Percentiles rank a stretch among this genome's conserved stretches.
These are phyloP conservation scores for Epinephelus moara DNA, from an alignment of 2,113 vertebrate species.

Conservation along the genomic window DNA sequence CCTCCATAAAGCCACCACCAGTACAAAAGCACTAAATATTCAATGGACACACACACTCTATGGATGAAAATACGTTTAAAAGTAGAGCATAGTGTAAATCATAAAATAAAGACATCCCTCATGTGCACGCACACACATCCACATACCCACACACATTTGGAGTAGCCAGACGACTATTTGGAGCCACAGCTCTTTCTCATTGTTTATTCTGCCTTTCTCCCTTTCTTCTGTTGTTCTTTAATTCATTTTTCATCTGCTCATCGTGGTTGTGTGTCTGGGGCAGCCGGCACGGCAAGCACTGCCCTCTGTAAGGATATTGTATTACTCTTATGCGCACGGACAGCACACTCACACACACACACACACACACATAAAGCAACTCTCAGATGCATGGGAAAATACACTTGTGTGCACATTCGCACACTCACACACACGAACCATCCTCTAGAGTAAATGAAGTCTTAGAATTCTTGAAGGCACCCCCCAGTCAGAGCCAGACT, in stretches of 20 bases:
- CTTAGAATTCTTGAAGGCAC: constrained; percentile 85
- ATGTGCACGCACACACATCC: constrained; percentile 14
- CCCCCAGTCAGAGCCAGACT: constrained; percentile 77
- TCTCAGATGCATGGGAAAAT: constrained; percentile 65
- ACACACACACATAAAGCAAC: constrained; percentile 24
- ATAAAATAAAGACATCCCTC: constrained; percentile 60
- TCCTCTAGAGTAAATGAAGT: constrained; percentile 84
- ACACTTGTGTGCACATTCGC: constrained; percentile 47
- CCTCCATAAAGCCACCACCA: neutral
- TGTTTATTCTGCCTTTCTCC: constrained; percentile 79
- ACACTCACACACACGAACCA: constrained; percentile 50
- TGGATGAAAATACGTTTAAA: constrained; percentile 44
- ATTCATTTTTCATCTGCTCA: constrained; percentile 82
- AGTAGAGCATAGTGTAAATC: constrained; percentile 60
- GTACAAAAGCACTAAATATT: constrained; percentile 57
- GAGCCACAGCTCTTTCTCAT: constrained; percentile 71
- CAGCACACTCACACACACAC: constrained; percentile 30
- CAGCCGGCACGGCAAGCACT: constrained; percentile 61
- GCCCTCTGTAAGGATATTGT: constrained; percentile 73
- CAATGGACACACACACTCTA: constrained; percentile 28
- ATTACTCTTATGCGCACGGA: constrained; percentile 66
- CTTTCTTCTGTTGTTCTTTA: constrained; percentile 79
- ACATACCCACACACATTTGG: constrained; percentile 35
- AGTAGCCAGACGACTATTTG: constrained; percentile 63
- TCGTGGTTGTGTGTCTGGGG: constrained; percentile 69